Conservation (phyloP, 2,113 vertebrate species). For the Pterophyllum scalare region DNA sequence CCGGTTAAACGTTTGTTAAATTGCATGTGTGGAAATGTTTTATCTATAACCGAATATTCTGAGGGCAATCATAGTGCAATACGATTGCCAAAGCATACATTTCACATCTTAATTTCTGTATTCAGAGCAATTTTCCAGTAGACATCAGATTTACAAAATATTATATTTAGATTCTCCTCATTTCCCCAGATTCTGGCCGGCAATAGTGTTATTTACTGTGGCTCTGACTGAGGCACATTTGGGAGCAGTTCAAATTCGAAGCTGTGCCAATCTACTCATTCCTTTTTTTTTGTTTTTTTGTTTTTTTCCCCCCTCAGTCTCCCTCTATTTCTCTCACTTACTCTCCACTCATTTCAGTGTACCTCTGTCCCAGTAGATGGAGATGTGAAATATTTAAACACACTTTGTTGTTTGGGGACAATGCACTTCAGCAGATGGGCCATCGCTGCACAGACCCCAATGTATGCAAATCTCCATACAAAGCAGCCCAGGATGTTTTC, state of each 20-base stretch:
- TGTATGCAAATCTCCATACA: constrained; percentile 93
- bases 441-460: constrained; percentile 84
- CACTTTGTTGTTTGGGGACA: constrained; percentile 92
- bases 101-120: constrained; percentile 21
- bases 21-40: background rate
- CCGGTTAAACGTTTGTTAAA: constrained; percentile 1
- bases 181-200: constrained; percentile 74
- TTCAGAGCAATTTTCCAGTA: constrained; percentile 32
- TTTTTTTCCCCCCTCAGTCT: constrained; percentile 37
- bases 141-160: constrained; percentile 55
- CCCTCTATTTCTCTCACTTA: constrained; percentile 64
- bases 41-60: constrained; percentile 4
- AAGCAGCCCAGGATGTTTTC: constrained; percentile 95
- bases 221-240: constrained; percentile 81
- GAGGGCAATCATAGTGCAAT: background rate
- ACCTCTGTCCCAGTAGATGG: constrained; percentile 79
- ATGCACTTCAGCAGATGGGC: constrained; percentile 94
- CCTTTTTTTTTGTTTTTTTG: constrained; percentile 53
- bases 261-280: constrained; percentile 79
- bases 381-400: constrained; percentile 88
- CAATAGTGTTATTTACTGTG: constrained; percentile 80
- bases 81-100: constrained; percentile 11
- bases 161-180: constrained; percentile 77
- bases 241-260: constrained; percentile 84
- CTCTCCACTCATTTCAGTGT: constrained; percentile 52